Conservation (phyloP, 64 coral and sea anemone species). For the Porites australiensis region DNA sequence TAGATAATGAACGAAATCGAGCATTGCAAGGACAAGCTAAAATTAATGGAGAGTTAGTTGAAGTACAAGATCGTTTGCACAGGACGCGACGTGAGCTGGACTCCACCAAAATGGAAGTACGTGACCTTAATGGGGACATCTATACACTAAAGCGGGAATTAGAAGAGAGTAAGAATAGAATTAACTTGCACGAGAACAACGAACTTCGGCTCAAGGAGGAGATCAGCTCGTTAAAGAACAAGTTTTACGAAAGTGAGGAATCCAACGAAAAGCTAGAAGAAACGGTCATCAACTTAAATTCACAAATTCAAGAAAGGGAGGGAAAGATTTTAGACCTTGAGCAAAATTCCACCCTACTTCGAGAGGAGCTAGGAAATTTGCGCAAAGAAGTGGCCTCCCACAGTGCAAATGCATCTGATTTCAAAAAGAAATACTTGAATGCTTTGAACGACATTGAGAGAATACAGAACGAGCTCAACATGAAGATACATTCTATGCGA, state of each 20-base stretch:
- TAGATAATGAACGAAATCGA: conserved; percentile 67
- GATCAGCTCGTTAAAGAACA: conserved; percentile 77
- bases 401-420: conserved; percentile 81
- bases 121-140: conserved; percentile 58
- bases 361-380: conserved; percentile 75
- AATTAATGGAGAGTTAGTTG: conserved; percentile 79
- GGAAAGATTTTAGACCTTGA: conserved; percentile 77
- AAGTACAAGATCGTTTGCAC: conserved; percentile 62
- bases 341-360: conserved; percentile 64
- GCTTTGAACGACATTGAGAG: conserved; percentile 84
- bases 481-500: conserved; percentile 83
- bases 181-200: conserved; percentile 83
- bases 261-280: conserved; percentile 70
- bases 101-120: conserved; percentile 49
- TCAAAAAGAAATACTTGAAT: conserved; percentile 91
- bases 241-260: conserved; percentile 70
- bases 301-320: conserved; percentile 77
- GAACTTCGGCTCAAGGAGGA: conserved; percentile 85
- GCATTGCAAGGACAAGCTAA: conserved; percentile 73
- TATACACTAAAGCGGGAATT: conserved; percentile 62
- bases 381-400: conserved; percentile 66
- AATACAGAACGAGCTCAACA: conserved; percentile 76
- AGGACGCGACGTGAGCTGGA: conserved; percentile 65
- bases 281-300: conserved; percentile 58
- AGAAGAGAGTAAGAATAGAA: conserved; percentile 72